Conservation (phyloP, 64 coral and sea anemone species). For the Dendronephthya gigantea region DNA sequence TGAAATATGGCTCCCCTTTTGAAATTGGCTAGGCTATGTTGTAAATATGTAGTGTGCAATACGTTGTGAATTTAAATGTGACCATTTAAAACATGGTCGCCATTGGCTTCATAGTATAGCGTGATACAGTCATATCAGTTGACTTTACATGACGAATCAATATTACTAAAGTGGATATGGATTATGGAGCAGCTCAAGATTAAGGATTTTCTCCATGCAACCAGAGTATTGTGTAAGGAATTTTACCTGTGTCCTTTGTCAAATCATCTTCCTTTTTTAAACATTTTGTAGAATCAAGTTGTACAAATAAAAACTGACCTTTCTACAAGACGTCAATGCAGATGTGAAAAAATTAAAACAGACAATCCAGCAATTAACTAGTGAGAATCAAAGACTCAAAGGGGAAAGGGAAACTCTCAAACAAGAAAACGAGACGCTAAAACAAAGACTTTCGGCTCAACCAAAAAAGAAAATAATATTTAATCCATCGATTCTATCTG, state of each 20-base stretch:
- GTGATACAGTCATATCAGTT: no score
- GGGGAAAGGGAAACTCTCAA: not conserved
- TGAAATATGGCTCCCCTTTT: no score
- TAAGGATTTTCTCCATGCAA: not conserved
- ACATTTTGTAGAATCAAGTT: conserved; percentile 2
- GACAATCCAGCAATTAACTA: not conserved
- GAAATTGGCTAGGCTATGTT: no score
- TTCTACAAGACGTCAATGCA: not conserved
- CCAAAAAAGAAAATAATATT: not conserved
- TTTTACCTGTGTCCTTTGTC: not conserved
- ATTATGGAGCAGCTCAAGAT: no score
- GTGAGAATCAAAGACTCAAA: not conserved
- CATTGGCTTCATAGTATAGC: no score
- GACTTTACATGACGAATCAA: no score
- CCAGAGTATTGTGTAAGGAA: not conserved
- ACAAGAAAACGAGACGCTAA: not conserved
- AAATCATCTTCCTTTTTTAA: not conserved
- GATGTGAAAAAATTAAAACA: conserved; percentile 21
- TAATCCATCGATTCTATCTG: not conserved
- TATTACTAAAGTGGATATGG: no score
- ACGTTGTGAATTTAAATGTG: no score
- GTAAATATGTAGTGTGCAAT: no score
- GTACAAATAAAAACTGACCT: conserved; percentile 1
- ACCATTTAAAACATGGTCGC: no score
- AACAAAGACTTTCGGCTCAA: not conserved